phyloP scores from a whole-genome alignment of 2,888 invertebrate species.

The Megamerina dolium region DNA sequence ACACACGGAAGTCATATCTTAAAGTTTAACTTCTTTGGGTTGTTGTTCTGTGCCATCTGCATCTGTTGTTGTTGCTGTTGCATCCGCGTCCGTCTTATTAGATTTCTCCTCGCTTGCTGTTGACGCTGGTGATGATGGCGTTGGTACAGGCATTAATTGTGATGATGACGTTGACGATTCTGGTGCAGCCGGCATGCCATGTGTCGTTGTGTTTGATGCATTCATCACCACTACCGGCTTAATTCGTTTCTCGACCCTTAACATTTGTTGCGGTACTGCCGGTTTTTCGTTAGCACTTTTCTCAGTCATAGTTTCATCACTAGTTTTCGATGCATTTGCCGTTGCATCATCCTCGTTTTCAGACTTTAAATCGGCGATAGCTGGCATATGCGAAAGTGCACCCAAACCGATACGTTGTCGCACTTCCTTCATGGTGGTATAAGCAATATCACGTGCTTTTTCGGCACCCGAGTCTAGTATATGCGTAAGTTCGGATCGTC shows the following conservation, averaged over 20 bases:
- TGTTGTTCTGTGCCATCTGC: too few relatives aligned
- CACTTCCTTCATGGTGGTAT: conserved; percentile 59
- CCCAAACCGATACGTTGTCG: conserved; percentile 56
- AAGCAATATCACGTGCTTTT: conserved; percentile 59
- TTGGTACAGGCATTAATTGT: too few relatives aligned
- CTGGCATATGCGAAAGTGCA: conserved; percentile 18
- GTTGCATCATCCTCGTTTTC: background rate
- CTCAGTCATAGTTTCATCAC: conserved; percentile 7
- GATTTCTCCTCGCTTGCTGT: too few relatives aligned
- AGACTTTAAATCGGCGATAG: background rate
- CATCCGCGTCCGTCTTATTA: too few relatives aligned
- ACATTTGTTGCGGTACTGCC: conserved; percentile 29
- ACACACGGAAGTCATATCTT: too few relatives aligned
- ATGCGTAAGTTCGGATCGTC: conserved; percentile 58
- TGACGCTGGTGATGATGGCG: too few relatives aligned
- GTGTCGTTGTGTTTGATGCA: too few relatives aligned
- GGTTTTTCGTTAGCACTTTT: conserved; percentile 15
- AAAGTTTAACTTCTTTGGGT: too few relatives aligned
- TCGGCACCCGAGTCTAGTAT: conserved; percentile 60
- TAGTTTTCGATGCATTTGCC: background rate
- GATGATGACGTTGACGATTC: too few relatives aligned
- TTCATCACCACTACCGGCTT: too few relatives aligned
- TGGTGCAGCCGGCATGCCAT: too few relatives aligned
- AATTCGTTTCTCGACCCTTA: conserved; percentile 35
- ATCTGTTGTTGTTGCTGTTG: too few relatives aligned